Conservation (phyloP, 53 echinoderm and acorn worm species). For the Temnopleurus reevesii region DNA sequence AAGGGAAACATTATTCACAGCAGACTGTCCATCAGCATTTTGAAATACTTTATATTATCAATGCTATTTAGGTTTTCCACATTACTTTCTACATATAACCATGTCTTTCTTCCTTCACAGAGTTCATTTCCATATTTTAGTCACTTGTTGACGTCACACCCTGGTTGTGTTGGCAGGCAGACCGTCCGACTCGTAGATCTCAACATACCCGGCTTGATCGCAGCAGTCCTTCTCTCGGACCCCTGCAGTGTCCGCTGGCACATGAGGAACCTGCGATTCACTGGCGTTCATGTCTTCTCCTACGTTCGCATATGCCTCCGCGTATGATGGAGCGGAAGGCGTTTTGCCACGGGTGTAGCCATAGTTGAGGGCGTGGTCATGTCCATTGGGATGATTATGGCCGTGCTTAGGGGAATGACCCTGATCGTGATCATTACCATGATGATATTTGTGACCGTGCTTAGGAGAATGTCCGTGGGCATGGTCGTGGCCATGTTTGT, state of each 20-base stretch:
- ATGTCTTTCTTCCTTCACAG: too few species aligned
- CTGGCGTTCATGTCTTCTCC: not conserved
- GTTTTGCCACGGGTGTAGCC: not conserved
- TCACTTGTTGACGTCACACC: too few species aligned
- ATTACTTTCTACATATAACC: too few species aligned
- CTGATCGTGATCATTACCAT: not conserved
- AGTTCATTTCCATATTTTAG: too few species aligned
- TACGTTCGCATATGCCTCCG: not conserved
- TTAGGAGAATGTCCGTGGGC: not conserved
- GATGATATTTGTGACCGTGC: too few species aligned
- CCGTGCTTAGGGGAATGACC: not conserved
- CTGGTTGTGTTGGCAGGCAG: not conserved
- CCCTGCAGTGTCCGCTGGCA: not conserved
- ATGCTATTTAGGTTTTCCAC: too few species aligned
- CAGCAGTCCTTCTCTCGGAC: not conserved
- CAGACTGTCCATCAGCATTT: too few species aligned
- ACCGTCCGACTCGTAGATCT: not conserved
- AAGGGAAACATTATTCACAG: too few species aligned
- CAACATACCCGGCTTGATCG: not conserved
- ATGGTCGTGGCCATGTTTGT: not conserved
- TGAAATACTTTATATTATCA: too few species aligned
- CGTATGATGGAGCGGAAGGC: constrained; percentile 8
- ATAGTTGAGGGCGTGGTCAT: not conserved
- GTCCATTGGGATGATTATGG: not conserved
- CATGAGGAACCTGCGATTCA: not conserved